Evolutionary conservation across 2,888 invertebrate species (phyloP).

Genomic region (Parnassius orleans): DNA sequence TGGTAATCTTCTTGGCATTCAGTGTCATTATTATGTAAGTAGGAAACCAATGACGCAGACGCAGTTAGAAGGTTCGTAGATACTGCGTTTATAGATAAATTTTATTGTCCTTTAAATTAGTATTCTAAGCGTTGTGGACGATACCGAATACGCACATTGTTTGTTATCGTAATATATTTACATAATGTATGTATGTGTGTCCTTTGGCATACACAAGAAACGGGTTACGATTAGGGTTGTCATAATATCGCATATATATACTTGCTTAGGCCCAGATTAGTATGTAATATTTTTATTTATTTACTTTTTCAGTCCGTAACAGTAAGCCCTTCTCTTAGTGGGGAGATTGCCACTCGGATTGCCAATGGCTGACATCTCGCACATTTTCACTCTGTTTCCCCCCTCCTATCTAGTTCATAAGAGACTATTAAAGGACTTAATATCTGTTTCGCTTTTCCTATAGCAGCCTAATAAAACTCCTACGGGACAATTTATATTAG

Average conservation of each 20-base stretch:
- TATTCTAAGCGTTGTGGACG: slow-evolving; percentile 23
- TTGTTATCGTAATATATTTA: slow-evolving; percentile 11
- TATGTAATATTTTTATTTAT: too few species aligned
- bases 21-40: slow-evolving; percentile 10
- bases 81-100: slow-evolving; percentile 18
- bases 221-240: slow-evolving; percentile 18
- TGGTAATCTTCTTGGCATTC: background rate
- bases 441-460: too few species aligned
- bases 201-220: slow-evolving; percentile 9
- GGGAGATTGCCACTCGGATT: too few species aligned
- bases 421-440: too few species aligned
- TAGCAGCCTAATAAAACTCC: too few species aligned
- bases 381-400: too few species aligned
- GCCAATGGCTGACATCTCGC: too few species aligned
- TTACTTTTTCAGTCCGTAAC: too few species aligned
- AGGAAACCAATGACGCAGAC: slow-evolving; percentile 8
- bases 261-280: background rate
- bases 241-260: background rate
- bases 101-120: slow-evolving; percentile 24
- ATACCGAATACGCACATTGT: slow-evolving; percentile 27
- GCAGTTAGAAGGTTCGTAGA: slow-evolving; percentile 5
- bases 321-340: too few species aligned
- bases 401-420: too few species aligned
- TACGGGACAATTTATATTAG: too few species aligned
- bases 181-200: slow-evolving; percentile 20